Base-by-base conservation (phyloP, 2,888 invertebrate species). In the Drosophila suboccidentalis region DNA sequence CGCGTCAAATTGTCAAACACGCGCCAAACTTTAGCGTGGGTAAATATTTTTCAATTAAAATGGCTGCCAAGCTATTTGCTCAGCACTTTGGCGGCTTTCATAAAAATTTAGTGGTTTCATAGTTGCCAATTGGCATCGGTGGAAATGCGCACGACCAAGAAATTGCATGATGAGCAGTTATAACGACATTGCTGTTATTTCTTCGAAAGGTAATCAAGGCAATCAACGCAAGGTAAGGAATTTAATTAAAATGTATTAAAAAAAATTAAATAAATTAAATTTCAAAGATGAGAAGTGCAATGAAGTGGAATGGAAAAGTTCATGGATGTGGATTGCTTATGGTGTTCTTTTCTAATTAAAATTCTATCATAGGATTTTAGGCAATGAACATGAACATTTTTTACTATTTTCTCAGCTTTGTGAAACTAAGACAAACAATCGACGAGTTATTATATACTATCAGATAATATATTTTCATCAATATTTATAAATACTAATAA, bases 11-110 rank as follows among this genome's bases (percentile, higher is more conserved):
- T 82, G 85, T 82, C 84, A 87, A 82, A 80, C 79, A 79, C 72
- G 68, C 68, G 60, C 69, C 46, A 51, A 73, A 77, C 51, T 78
- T 75, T 70, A 65, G 78, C 60, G 71, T 67, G 76, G 75, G 72
- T 73, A 81, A 85, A 85, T 79, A 87, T 87, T 86, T 85, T 86
- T 86, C 85, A 86, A 86, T 86, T 86, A 86, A 87, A 86, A 86
- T 85, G 50, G 71, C 73, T 80, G 76, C 66, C 19, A 50, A 67
- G 80, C 75, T 86, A 86, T 87, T 87, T 85, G 78, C 78, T 61
- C 72, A 75, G 81, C 82, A 85, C 87, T 85, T 75, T 86, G 64
- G 72, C 59, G 65, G 69, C 80, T 79, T 85, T 82, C 82, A 84
- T 87, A 80, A 81, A 87, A 87, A 80, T 84, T 75, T 55, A 55